phyloP scores from a whole-genome alignment of 2,888 invertebrate genomes.

The Papilio elwesi region DNA sequence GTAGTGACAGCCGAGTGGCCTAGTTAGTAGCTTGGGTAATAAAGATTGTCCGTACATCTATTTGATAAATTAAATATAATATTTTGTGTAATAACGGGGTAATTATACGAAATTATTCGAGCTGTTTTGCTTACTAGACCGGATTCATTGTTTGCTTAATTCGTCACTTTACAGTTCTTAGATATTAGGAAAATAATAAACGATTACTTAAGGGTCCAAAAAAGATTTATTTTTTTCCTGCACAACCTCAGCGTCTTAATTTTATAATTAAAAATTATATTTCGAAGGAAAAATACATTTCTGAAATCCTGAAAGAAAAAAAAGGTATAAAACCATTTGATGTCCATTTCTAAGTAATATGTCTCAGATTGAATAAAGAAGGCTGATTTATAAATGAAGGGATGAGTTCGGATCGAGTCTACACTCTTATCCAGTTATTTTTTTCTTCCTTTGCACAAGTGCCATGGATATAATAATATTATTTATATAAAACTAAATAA shows the following conservation, averaged over 20 bases:
- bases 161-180: no score
- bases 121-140: no score
- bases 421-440: conserved; percentile 7
- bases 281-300: neutral
- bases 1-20: conserved; percentile 12
- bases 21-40: neutral
- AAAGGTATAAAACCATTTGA: conserved; percentile 10
- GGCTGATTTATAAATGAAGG: conserved; percentile 24
- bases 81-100: no score
- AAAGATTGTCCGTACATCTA: neutral
- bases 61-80: neutral
- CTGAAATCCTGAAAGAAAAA: neutral
- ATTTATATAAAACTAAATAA: no score
- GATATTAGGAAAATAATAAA: no score
- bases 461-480: neutral
- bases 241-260: no score
- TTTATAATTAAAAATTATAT: no score
- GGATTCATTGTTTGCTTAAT: no score
- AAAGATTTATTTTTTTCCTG: no score
- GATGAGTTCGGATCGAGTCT: conserved; percentile 13
- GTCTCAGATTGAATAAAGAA: conserved; percentile 21
- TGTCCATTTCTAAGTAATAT: conserved; percentile 23
- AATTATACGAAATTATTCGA: no score
- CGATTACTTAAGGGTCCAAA: no score
- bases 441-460: neutral